Percentiles rank a stretch among this genome's conserved stretches.
Evolutionary conservation across 2,113 vertebrate species (phyloP).

Genomic region (Chitala chitala): DNA sequence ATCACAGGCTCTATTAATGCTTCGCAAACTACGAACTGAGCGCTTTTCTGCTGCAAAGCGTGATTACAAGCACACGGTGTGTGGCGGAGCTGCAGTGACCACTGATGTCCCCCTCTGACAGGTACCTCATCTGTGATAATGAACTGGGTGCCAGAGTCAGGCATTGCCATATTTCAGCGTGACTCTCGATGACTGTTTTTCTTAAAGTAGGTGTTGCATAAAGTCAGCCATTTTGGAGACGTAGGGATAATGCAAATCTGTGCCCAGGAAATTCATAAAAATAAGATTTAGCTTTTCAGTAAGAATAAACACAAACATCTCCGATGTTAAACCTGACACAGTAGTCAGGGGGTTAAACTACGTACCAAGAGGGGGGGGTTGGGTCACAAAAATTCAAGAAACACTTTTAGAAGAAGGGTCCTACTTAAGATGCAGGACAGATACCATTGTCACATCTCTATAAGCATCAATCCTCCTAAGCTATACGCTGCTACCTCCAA

Average conservation of each 20-base stretch:
- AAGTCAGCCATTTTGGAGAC: background rate
- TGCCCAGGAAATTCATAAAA: background rate
- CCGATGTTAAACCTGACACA: too few species aligned
- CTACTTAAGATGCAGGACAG: too few species aligned
- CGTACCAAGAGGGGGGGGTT: too few species aligned
- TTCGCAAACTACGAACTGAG: background rate
- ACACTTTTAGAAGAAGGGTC: too few species aligned
- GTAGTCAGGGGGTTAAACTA: too few species aligned
- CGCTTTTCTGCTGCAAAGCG: background rate
- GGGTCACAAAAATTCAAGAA: too few species aligned
- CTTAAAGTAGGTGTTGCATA: slow-evolving; percentile 9
- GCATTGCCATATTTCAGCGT: background rate
- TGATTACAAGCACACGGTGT: background rate
- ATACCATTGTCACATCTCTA: too few species aligned
- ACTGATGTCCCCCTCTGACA: background rate
- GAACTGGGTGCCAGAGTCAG: background rate
- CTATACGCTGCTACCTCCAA: too few species aligned
- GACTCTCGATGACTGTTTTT: slow-evolving; percentile 7
- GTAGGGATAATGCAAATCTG: background rate
- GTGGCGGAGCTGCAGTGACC: background rate
- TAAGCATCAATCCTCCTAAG: too few species aligned
- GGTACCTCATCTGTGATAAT: background rate
- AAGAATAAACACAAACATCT: background rate
- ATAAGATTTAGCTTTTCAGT: background rate
- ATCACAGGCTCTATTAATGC: background rate